A percentile compares a stretch with the other conserved stretches of the same genome.
These are phyloP conservation scores for Paelopatides confundens DNA, from an alignment of 53 echinoderm and acorn worm genomes.

Conservation along the genomic window DNA sequence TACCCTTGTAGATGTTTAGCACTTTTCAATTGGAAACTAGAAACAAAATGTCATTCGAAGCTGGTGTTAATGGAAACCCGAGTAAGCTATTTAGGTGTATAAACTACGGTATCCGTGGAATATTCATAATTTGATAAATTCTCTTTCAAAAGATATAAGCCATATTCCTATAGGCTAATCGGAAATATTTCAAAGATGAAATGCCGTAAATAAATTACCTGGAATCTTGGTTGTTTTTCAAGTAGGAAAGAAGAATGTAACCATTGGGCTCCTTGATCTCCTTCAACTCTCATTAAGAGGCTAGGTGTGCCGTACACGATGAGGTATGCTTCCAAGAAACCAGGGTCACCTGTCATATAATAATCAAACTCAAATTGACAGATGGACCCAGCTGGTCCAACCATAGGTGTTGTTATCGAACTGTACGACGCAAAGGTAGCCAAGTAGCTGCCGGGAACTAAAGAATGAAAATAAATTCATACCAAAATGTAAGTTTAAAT, in stretches of 20 bases:
- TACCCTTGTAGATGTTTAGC: too few species aligned
- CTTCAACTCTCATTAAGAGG: not conserved
- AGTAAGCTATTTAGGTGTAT: too few species aligned
- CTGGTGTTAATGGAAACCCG: too few species aligned
- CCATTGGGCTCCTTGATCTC: slow-evolving; percentile 43
- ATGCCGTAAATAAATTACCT: too few species aligned
- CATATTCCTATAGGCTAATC: too few species aligned
- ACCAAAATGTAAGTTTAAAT: too few species aligned
- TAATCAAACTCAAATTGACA: slow-evolving; percentile 69
- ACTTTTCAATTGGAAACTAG: too few species aligned
- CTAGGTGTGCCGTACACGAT: not conserved
- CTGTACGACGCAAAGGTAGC: slow-evolving; percentile 66
- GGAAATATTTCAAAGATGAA: not conserved
- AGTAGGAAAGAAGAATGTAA: slow-evolving; percentile 20
- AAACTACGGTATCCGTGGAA: too few species aligned
- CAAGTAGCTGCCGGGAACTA: slow-evolving; percentile 55
- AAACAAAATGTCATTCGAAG: too few species aligned
- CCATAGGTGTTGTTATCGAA: slow-evolving; percentile 47
- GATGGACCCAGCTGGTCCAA: slow-evolving; percentile 62
- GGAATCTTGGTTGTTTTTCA: slow-evolving; percentile 32
- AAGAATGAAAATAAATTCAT: too few species aligned
- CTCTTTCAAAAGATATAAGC: too few species aligned
- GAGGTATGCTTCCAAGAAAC: slow-evolving; percentile 61
- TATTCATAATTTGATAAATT: too few species aligned
- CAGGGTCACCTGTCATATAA: slow-evolving; percentile 54